Evolutionary conservation across 2,113 vertebrate genomes (phyloP).

Genomic region (Stictonetta naevosa): DNA sequence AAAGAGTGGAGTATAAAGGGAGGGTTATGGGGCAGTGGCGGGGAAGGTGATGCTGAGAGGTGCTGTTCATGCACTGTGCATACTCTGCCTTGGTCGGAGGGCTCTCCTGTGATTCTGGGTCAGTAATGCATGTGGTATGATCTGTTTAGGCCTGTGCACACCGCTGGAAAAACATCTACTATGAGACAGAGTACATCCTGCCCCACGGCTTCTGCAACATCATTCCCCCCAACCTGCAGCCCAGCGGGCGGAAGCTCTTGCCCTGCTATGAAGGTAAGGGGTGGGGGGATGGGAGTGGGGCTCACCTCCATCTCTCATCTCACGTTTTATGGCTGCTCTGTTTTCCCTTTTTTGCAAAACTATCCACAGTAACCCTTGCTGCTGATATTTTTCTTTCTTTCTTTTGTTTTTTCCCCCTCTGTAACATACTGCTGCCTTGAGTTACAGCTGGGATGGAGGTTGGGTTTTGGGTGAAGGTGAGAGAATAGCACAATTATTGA

Average conservation of each 20-base stretch:
- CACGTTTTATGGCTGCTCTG: background rate
- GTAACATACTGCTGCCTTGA: background rate
- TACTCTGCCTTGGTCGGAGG: background rate
- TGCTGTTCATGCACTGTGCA: rapidly evolving
- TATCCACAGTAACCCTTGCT: background rate
- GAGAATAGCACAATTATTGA: background rate
- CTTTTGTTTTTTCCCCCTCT: background rate
- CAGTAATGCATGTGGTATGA: background rate
- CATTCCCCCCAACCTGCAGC: slow-evolving; percentile 89
- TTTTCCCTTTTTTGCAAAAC: background rate
- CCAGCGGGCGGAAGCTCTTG: slow-evolving; percentile 82
- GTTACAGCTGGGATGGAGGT: background rate
- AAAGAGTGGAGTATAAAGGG: background rate
- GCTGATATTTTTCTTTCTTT: no score
- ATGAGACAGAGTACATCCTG: slow-evolving; percentile 90
- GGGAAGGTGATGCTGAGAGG: background rate
- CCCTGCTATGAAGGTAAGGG: slow-evolving; percentile 96
- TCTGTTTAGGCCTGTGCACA: slow-evolving; percentile 91
- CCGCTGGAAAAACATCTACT: slow-evolving; percentile 98
- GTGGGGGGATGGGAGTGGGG: rapidly evolving
- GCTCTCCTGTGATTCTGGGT: background rate
- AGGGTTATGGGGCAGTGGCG: rapidly evolving
- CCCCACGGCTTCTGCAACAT: slow-evolving; percentile 95
- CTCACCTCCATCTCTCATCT: background rate
- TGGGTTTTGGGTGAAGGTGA: background rate